Percentiles rank a stretch among this genome's conserved stretches.
phyloP scores from a whole-genome alignment of 1,140 invertebrate species.

The Chrysopa pallens region DNA sequence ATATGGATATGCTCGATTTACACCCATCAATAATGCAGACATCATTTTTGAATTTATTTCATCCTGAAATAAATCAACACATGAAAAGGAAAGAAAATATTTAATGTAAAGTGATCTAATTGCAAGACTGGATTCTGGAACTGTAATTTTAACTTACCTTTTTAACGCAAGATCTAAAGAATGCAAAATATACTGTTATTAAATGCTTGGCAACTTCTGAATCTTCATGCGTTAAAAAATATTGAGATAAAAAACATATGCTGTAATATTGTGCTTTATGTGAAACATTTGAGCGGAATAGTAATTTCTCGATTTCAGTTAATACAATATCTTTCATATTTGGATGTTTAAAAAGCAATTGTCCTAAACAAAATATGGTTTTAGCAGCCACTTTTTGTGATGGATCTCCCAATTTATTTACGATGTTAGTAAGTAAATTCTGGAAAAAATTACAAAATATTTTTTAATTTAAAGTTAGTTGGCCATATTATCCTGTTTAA shows the following conservation, averaged over 20 bases:
- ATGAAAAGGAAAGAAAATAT: no score
- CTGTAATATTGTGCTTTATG: conserved; percentile 82
- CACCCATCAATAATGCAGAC: conserved; percentile 73
- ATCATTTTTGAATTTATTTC: conserved; percentile 85
- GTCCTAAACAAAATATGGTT: conserved; percentile 68
- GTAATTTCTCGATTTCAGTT: conserved; percentile 70
- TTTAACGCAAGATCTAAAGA: conserved; percentile 85
- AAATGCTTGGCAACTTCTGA: conserved; percentile 59
- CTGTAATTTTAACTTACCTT: conserved; percentile 27
- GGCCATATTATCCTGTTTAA: not conserved
- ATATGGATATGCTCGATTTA: conserved; percentile 75
- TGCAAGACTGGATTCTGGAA: no score
- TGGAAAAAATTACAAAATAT: conserved; percentile 28
- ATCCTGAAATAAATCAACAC: conserved; percentile 36
- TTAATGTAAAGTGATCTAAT: no score
- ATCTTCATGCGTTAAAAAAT: conserved; percentile 51
- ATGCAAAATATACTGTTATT: conserved; percentile 84
- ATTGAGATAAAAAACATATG: conserved; percentile 78
- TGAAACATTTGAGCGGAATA: conserved; percentile 73
- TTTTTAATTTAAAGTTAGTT: conserved; percentile 2
- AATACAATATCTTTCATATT: conserved; percentile 83
- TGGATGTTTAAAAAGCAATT: conserved; percentile 69
- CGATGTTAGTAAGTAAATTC: conserved; percentile 58
- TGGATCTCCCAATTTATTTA: conserved; percentile 95
- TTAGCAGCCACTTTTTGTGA: conserved; percentile 71